Evolutionary conservation across 2,113 vertebrate species (phyloP).

Genomic region (Centropus unirufus): DNA sequence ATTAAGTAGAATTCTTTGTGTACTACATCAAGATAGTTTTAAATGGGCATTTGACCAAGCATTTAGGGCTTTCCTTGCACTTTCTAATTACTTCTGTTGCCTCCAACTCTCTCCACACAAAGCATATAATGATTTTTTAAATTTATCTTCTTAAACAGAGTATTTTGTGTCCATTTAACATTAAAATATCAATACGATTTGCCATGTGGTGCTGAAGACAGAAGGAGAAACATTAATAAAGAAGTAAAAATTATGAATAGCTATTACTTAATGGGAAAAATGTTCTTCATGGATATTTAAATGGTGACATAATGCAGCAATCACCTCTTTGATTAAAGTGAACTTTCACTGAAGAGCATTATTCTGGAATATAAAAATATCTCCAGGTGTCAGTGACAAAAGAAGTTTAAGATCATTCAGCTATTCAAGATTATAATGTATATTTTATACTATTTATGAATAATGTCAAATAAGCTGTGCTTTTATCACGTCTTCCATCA

Average conservation of each 20-base stretch:
- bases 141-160: conserved; percentile 3
- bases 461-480: not conserved
- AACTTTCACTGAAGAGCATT: not conserved
- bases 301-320: not conserved
- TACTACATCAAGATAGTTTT: not conserved
- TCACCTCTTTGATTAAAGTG: not conserved
- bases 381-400: not conserved
- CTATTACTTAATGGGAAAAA: not conserved
- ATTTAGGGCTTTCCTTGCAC: not conserved
- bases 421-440: not conserved
- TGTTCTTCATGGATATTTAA: not conserved
- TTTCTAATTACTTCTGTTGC: conserved; percentile 44
- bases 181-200: conserved; percentile 32
- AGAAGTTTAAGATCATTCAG: not conserved
- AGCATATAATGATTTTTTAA: not conserved
- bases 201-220: not conserved
- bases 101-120: conserved; percentile 22
- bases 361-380: not conserved
- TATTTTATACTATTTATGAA: not conserved
- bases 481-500: not conserved
- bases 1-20: not conserved
- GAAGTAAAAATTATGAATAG: not conserved
- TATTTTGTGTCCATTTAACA: conserved; percentile 7
- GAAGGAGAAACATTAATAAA: not conserved
- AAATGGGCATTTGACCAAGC: not conserved